Percentiles rank a stretch among this genome's conserved stretches.
Evolutionary conservation across 2,797 vertebrate genomes (phyloP).

Genomic region (Adelosebastes latens): DNA sequence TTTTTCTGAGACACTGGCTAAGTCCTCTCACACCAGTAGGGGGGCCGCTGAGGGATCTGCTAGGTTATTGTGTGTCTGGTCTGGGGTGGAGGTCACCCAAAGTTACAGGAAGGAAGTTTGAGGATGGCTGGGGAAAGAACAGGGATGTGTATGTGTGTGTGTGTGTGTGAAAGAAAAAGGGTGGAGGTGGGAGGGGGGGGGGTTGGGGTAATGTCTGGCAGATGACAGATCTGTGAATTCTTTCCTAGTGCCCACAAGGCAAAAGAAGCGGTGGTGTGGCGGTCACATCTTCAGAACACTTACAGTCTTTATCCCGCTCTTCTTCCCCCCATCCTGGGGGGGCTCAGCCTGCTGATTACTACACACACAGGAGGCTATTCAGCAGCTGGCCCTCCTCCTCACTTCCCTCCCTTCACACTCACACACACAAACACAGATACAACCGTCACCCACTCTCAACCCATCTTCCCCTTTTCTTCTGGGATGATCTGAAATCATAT

Average conservation of each 20-base stretch:
- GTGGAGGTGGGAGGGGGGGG: conserved; percentile 15
- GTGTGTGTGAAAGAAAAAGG: conserved; percentile 20
- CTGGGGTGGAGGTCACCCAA: conserved; percentile 67
- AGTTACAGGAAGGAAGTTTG: conserved; percentile 79
- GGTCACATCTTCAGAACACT: conserved; percentile 90
- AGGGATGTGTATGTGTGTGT: conserved; percentile 27
- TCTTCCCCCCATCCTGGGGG: conserved; percentile 85
- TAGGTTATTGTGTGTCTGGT: conserved; percentile 67
- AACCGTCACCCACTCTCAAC: conserved; percentile 17
- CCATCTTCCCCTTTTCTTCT: conserved; percentile 49
- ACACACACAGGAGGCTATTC: conserved; percentile 95
- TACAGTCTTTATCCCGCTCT: conserved; percentile 89
- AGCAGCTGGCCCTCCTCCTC: conserved; percentile 77
- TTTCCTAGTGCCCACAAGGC: conserved; percentile 90
- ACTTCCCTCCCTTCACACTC: conserved; percentile 30
- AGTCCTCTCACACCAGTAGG: conserved; percentile 57
- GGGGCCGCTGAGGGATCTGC: conserved; percentile 45
- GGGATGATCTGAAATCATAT: conserved; percentile 90
- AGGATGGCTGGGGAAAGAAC: conserved; percentile 82
- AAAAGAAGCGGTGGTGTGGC: conserved; percentile 70
- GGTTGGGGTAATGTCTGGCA: conserved; percentile 87
- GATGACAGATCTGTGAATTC: conserved; percentile 94
- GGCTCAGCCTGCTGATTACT: conserved; percentile 90
- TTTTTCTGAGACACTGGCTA: conserved; percentile 57
- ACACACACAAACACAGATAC: conserved; percentile 44